Evolutionary conservation across 2,113 vertebrate species (phyloP).

Genomic region (Gallinago paraguaiae): DNA sequence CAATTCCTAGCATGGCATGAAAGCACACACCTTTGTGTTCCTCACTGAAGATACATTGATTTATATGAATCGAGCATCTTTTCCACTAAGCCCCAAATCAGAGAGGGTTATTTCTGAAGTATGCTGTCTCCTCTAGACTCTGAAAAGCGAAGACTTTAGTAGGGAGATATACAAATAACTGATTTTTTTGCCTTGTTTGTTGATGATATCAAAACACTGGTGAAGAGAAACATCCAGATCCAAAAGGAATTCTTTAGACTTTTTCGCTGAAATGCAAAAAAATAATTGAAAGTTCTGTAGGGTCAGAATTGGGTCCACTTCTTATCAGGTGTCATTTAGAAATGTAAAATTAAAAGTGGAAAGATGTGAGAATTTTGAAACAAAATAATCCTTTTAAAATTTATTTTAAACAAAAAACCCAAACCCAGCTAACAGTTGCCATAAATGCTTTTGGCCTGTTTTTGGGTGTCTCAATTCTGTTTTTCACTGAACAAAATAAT

Average conservation of each 20-base stretch:
- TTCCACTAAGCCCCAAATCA: background rate
- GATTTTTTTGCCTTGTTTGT: background rate
- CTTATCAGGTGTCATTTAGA: background rate
- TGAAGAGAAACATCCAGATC: background rate
- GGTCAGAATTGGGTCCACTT: background rate
- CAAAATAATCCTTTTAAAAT: background rate
- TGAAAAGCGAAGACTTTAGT: background rate
- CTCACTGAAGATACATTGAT: conserved; percentile 20
- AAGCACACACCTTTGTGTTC: background rate
- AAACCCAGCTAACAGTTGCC: background rate
- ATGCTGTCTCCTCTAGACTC: background rate
- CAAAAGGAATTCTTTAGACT: background rate
- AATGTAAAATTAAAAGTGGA: background rate
- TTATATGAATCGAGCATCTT: conserved; percentile 11
- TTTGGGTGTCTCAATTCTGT: background rate
- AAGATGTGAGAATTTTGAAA: background rate
- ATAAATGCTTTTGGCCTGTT: background rate
- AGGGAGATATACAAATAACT: background rate
- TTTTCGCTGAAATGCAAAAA: background rate
- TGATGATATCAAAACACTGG: background rate
- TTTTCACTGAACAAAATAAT: background rate
- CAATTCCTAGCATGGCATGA: background rate
- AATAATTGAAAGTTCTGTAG: background rate
- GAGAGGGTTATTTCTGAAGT: conserved; percentile 16
- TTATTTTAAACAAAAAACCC: background rate